Conservation (phyloP, 2,888 invertebrate species). For the Lissocephala sabroskyi region DNA sequence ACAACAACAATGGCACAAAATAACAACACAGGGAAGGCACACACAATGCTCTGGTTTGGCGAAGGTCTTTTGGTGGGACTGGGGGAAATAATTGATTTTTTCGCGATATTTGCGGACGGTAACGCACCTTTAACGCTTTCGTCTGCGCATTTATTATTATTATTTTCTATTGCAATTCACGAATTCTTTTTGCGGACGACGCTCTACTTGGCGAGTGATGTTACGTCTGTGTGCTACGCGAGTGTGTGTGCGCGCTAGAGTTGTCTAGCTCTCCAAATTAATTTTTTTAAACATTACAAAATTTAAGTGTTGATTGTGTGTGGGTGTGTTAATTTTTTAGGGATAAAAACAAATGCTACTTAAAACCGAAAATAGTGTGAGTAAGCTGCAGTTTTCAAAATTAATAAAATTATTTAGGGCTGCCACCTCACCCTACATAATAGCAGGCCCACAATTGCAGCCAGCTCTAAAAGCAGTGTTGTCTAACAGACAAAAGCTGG, state of each 20-base stretch:
- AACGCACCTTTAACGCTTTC: not conserved
- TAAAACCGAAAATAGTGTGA: too few species aligned
- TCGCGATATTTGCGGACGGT: not conserved
- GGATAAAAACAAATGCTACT: too few species aligned
- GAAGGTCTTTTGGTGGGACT: conserved; percentile 40
- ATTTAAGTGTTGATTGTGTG: not conserved
- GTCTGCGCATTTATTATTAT: not conserved
- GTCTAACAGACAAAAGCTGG: too few species aligned
- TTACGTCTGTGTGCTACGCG: not conserved
- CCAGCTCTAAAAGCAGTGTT: too few species aligned
- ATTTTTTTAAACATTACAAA: not conserved
- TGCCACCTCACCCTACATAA: too few species aligned
- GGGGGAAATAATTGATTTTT: conserved; percentile 4
- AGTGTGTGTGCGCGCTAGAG: not conserved
- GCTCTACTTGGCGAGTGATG: too few species aligned
- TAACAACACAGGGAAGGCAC: conserved; percentile 34
- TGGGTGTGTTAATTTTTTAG: not conserved
- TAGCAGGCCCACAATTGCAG: too few species aligned
- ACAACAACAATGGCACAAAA: conserved; percentile 59
- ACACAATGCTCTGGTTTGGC: conserved; percentile 15
- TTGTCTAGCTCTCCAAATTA: not conserved
- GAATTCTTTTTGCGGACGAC: not conserved
- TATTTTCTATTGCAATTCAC: not conserved
- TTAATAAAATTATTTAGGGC: too few species aligned
- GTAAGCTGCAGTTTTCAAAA: too few species aligned